These are phyloP conservation scores for Nematolebias whitei DNA, from an alignment of 2,113 vertebrate genomes.

Conservation along the genomic window DNA sequence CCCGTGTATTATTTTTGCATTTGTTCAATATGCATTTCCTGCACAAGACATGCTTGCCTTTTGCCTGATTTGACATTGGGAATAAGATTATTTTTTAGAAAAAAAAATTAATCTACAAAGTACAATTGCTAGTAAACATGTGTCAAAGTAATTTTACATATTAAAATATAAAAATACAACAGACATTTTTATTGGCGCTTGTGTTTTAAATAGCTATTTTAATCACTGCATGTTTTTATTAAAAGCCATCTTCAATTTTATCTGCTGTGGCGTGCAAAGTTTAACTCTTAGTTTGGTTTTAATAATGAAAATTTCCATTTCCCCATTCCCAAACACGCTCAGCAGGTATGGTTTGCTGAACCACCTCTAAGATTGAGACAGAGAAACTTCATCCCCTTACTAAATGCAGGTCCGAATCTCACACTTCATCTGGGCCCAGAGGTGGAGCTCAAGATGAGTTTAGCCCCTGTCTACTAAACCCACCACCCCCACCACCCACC, in stretches of 20 bases:
- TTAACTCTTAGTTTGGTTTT: neutral
- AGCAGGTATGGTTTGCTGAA: slow-evolving; percentile 17
- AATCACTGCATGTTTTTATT: neutral
- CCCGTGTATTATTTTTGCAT: slow-evolving; percentile 39
- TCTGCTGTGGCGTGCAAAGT: neutral
- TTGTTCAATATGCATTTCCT: slow-evolving; percentile 32
- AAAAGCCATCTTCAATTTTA: neutral
- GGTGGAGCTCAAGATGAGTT: slow-evolving; percentile 76
- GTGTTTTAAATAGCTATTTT: neutral
- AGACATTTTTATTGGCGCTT: neutral
- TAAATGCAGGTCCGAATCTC: slow-evolving; percentile 74
- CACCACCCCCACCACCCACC: slow-evolving; percentile 9
- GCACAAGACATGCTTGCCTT: slow-evolving; percentile 30
- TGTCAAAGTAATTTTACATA: slow-evolving; percentile 5
- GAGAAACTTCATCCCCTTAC: slow-evolving; percentile 65
- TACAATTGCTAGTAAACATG: neutral
- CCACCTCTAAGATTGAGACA: slow-evolving; percentile 34
- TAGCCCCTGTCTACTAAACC: slow-evolving; percentile 59
- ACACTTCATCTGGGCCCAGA: slow-evolving; percentile 73
- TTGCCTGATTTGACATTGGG: slow-evolving; percentile 28
- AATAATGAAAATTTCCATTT: slow-evolving; percentile 12
- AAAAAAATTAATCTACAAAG: slow-evolving; percentile 13
- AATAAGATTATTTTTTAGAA: slow-evolving; percentile 12
- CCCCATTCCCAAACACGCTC: slow-evolving; percentile 3
- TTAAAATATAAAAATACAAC: neutral